phyloP scores from a whole-genome alignment of 2,797 vertebrate species.

The Premnoplex brunnescens region DNA sequence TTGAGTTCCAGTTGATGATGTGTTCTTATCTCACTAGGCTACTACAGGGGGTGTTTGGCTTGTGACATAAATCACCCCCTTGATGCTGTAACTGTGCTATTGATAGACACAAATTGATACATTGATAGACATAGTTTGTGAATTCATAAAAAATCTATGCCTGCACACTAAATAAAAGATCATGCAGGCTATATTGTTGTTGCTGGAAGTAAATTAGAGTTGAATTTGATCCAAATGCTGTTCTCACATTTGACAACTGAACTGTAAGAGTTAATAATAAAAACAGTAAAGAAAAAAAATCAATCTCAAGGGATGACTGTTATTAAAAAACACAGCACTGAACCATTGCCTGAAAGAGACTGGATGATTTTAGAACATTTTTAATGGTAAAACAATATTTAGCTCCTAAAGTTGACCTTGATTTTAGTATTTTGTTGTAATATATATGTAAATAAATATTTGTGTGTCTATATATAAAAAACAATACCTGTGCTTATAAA shows the following conservation, averaged over 20 bases:
- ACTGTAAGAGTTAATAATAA: background rate
- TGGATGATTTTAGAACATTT: background rate
- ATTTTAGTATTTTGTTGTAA: background rate
- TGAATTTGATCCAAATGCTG: background rate
- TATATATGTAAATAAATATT: background rate
- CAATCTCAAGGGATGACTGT: background rate
- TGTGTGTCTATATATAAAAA: background rate
- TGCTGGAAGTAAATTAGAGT: background rate
- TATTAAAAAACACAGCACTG: background rate
- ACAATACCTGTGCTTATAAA: background rate
- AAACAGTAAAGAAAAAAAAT: background rate
- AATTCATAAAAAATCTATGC: background rate
- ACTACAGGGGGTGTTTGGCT: background rate
- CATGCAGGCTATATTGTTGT: background rate
- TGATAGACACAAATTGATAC: background rate
- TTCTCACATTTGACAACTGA: background rate
- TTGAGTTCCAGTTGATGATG: slow-evolving; percentile 13
- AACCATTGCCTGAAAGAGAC: background rate
- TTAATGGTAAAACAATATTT: background rate
- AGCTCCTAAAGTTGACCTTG: background rate
- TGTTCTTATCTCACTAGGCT: background rate
- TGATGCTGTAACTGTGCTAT: background rate
- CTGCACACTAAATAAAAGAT: background rate
- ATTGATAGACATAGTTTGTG: background rate
- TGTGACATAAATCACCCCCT: background rate